Percentiles rank a stretch among this genome's conserved stretches.
phyloP scores from a whole-genome alignment of 1,140 invertebrate genomes.

The Ceratina japonica region DNA sequence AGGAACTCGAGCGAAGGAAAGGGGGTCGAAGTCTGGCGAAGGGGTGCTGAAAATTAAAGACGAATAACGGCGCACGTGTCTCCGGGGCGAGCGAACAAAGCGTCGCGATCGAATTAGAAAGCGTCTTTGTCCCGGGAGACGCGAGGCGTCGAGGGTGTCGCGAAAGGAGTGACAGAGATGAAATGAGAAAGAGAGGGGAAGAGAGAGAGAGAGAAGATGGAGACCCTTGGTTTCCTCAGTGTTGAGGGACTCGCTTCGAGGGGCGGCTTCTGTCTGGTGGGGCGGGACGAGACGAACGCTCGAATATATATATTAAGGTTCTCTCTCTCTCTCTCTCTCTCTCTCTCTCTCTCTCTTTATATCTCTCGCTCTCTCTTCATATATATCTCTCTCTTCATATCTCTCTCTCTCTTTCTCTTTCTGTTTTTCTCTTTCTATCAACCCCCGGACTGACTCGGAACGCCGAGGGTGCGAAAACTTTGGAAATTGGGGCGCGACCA shows the following conservation, averaged over 20 bases:
- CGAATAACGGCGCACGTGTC: constrained; percentile 52
- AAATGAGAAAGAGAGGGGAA: neutral
- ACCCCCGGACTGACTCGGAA: neutral
- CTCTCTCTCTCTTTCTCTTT: too few species aligned
- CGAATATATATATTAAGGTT: constrained; percentile 32
- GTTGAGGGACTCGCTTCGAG: constrained; percentile 59
- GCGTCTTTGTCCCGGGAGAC: constrained; percentile 71
- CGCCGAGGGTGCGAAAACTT: constrained; percentile 45
- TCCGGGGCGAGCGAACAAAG: constrained; percentile 65
- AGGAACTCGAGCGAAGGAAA: neutral
- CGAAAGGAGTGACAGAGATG: constrained; percentile 6
- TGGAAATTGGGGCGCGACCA: constrained; percentile 48
- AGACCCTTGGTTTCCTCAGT: constrained; percentile 65
- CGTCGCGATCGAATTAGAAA: constrained; percentile 72
- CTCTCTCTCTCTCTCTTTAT: too few species aligned
- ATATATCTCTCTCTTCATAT: neutral
- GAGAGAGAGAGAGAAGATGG: constrained; percentile 5
- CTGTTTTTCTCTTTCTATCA: neutral
- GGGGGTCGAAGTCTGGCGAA: constrained; percentile 3
- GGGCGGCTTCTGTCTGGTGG: constrained; percentile 50
- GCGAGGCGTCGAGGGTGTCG: constrained; percentile 42
- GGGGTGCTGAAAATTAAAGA: constrained; percentile 51
- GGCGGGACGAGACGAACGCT: constrained; percentile 14
- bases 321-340: neutral
- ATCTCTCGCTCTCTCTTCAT: too few species aligned